Percentiles rank a stretch among this genome's conserved stretches.
phyloP scores from a whole-genome alignment of 2,797 vertebrate genomes.

The Aeoliscus strigatus region DNA sequence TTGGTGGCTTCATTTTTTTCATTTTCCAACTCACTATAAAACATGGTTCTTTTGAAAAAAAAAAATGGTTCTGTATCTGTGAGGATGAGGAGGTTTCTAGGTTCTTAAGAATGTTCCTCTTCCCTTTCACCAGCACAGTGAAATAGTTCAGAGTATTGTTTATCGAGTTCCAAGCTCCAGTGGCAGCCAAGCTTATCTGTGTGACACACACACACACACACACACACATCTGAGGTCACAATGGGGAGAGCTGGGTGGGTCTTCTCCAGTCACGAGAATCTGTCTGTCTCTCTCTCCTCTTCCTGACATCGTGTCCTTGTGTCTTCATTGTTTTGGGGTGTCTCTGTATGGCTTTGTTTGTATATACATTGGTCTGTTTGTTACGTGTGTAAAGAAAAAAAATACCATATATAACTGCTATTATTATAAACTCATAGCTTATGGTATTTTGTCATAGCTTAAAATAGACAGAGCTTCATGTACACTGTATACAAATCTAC shows the following conservation, averaged over 20 bases:
- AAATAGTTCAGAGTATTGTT: neutral
- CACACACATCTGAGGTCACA: conserved; percentile 1
- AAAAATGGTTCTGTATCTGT: neutral
- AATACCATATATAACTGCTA: too few relatives aligned
- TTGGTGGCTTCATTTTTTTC: too few relatives aligned
- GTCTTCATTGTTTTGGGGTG: conserved; percentile 35
- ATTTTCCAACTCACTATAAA: too few relatives aligned
- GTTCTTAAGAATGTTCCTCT: neutral
- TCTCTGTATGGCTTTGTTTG: conserved; percentile 3
- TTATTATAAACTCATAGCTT: too few relatives aligned
- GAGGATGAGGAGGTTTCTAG: neutral
- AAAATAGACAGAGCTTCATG: neutral
- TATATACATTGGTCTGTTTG: conserved; percentile 8
- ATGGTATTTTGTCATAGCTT: too few relatives aligned
- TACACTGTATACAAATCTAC: neutral
- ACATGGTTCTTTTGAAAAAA: too few relatives aligned
- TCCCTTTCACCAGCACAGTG: neutral
- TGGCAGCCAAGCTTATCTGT: conserved; percentile 7
- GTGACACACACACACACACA: conserved; percentile 4
- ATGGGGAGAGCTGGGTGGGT: conserved; percentile 35
- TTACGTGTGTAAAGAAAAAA: too few relatives aligned
- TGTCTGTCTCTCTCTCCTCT: conserved; percentile 47
- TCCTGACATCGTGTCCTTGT: conserved; percentile 56
- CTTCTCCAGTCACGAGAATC: conserved; percentile 41
- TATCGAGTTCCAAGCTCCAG: conserved; percentile 1